Evolutionary conservation across 2,888 invertebrate genomes (phyloP).

Genomic region (Scaptodrosophila latifasciaeformis): DNA sequence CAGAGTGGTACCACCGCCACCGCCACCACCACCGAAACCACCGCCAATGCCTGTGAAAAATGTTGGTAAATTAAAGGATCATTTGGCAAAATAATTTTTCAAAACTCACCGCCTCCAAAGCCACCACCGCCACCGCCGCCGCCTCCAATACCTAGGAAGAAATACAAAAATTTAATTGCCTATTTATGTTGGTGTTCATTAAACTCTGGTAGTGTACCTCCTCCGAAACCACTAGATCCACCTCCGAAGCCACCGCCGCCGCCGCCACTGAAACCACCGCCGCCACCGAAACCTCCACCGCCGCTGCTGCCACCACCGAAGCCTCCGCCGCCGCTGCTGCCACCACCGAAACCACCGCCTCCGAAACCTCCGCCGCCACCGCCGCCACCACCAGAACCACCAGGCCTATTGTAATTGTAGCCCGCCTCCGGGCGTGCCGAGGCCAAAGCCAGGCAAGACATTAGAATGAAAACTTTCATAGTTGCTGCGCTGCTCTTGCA

Average conservation of each 20-base stretch:
- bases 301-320: conserved; percentile 49
- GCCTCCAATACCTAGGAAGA: too few relatives aligned
- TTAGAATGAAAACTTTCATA: conserved; percentile 75
- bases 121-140: too few relatives aligned
- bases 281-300: conserved; percentile 40
- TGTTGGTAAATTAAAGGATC: conserved; percentile 20
- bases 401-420: conserved; percentile 75
- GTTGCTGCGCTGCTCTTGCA: too few relatives aligned
- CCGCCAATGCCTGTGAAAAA: conserved; percentile 45
- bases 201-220: conserved; percentile 41
- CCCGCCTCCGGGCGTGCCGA: conserved; percentile 75
- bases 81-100: conserved; percentile 17
- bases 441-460: conserved; percentile 75
- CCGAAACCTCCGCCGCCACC: conserved; percentile 47
- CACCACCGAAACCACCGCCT: conserved; percentile 60
- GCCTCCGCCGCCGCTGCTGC: conserved; percentile 43
- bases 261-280: conserved; percentile 45
- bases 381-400: conserved; percentile 65
- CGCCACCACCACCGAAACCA: conserved; percentile 63
- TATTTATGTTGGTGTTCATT: neutral
- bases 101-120: too few relatives aligned
- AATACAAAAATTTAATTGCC: too few relatives aligned
- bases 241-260: conserved; percentile 40
- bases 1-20: conserved; percentile 76
- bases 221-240: conserved; percentile 49